Conservation (phyloP, 1,140 invertebrate species). For the Caenorhabditis remanei region DNA sequence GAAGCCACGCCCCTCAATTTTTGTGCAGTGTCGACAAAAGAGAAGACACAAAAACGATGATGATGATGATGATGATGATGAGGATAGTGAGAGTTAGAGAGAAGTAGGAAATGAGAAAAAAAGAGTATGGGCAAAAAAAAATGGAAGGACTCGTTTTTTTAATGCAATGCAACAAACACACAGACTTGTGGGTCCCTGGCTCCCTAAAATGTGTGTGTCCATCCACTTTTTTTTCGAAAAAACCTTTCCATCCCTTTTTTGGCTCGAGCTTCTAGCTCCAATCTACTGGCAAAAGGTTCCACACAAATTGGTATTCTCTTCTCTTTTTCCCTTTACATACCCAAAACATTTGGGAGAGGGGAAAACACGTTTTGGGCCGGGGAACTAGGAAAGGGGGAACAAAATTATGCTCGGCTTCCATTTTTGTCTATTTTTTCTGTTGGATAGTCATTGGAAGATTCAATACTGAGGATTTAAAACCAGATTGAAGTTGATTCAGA, state of each 20-base stretch:
- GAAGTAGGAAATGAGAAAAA: not conserved
- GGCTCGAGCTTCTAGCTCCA: not conserved
- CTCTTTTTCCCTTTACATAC: not conserved
- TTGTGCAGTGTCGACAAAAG: not conserved
- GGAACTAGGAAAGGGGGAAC: not conserved
- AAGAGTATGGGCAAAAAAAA: too few relatives aligned
- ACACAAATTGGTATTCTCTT: constrained; percentile 29
- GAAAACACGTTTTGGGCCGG: not conserved
- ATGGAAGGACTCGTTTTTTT: not conserved
- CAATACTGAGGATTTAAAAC: too few relatives aligned
- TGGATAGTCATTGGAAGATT: not conserved
- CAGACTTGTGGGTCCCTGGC: not conserved
- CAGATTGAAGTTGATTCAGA: too few relatives aligned
- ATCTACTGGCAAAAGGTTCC: not conserved
- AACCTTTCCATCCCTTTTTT: not conserved
- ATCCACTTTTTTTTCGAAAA: not conserved
- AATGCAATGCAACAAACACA: constrained; percentile 10
- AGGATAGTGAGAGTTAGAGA: not conserved
- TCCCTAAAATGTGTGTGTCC: not conserved
- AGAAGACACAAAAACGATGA: constrained; percentile 1
- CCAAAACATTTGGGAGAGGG: not conserved
- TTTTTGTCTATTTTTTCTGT: not conserved
- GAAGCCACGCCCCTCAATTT: constrained; percentile 11
- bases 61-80: constrained; percentile 42
- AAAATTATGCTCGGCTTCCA: not conserved